Base-by-base conservation (phyloP, 2,797 vertebrate species). In the Myoxocephalus aenaeus region DNA sequence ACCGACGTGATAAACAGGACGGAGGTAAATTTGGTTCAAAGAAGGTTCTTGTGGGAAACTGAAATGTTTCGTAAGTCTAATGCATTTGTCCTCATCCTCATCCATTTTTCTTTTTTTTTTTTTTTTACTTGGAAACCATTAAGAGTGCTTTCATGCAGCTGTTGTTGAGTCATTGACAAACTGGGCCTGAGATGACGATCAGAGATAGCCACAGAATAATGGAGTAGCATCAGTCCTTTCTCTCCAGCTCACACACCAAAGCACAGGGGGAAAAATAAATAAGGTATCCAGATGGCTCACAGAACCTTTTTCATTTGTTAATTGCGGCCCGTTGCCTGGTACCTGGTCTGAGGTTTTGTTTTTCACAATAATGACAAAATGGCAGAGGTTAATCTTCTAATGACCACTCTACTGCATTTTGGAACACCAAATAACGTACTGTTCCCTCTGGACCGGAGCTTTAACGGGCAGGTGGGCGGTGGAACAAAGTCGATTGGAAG, bases 201-300 rank as follows among this genome's bases (percentile, higher is more conserved):
- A 66, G 32, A 81, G 84, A 86, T 85, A 32, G 56, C 70, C 58
- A 61, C 40, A 63, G 70, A 61, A 79, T 74, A 81, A 79, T 73
- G 40, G 53, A 89, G 77, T 4, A 65, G 65, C 70, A 70, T 70
- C 51, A 38, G 67, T 32, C 48, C 22, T 65, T 32, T 42, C 34
- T 42, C 22, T 75, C n/a, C 20, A 11, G 68, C 61, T 78, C 67
- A 40, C 20, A 53, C 51, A 25, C 51, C 53, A 27, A 76, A 78
- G 83, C 70, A 62, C 57, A 87, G 81, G 20, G 2, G 18, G 20
- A 50, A 50, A 20, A n/a, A 54, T 84, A 69, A 85, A 82, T 5
- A 87, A 81, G 74, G 72, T n/a, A 86, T 73, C 86, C 93, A 93
- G 93, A 94, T 94, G 93, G 92, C 80, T 81, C 82, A 72, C 70